Base-by-base conservation (phyloP, 2,113 vertebrate genomes). In the Ceyx margarethae region DNA sequence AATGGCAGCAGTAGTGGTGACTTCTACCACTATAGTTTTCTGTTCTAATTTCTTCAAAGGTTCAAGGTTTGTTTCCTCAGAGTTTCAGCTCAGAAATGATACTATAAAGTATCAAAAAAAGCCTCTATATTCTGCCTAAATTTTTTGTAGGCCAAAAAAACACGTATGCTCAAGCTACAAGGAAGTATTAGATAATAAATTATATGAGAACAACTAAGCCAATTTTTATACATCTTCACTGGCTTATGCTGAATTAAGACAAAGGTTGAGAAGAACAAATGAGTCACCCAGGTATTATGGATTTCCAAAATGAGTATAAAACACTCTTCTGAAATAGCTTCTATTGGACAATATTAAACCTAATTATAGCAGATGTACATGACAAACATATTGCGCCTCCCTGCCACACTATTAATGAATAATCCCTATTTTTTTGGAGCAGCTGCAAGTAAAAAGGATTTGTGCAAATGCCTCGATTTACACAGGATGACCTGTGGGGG, bases 61-160 rank as follows among this genome's bases (percentile, higher is more conserved):
- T 46, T 51, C 18, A 4, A 11, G 11, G 29, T 29, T 22, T 16
- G 3, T 31, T 83, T 54, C 69, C 17, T 42, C 37, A 48, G 51
- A 45, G 40, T 48, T 89, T 78, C 77, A 87, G 40, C 26, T 89
- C 62, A 85, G 74, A 89, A 82, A 43, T 4, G 1, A 10, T 31
- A 13, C 16, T 35, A 2, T 25, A 13, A 66, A 67, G 13, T 35
- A 72, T 15, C 9, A 16, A 48, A 78, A 82, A 42, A 20, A 2
- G 6, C 12, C 2, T 51, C 25, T 19, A 45, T 4, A 18, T 11
- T 22, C 4, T 3, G 18, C 26, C 40, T 6, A 21, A 3, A 1
- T 22, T 28, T 64, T 65, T 13, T 45, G 16, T 17, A 53, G 7
- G 7, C 11, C 20, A 50, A 50, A 35, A 40, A 64, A 54, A 61